Conservation (phyloP, 2,797 vertebrate genomes). For the Sebastes iracundus region DNA sequence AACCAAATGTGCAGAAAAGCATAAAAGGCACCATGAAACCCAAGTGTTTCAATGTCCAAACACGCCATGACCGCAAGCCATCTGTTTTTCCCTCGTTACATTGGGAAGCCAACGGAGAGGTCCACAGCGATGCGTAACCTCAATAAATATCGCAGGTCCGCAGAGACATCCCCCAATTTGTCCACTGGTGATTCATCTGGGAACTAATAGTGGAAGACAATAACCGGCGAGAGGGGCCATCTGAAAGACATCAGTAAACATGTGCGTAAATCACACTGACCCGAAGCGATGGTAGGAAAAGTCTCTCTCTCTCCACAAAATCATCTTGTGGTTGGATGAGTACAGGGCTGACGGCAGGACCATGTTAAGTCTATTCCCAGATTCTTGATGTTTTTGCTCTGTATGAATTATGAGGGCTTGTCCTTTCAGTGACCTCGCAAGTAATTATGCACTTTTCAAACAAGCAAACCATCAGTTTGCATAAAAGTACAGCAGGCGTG, state of each 20-base stretch:
- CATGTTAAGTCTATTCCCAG: conserved; percentile 71
- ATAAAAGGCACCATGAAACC: conserved; percentile 80
- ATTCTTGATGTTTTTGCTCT: conserved; percentile 56
- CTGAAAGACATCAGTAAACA: conserved; percentile 85
- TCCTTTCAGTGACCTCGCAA: conserved; percentile 63
- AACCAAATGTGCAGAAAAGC: conserved; percentile 75
- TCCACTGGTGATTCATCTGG: conserved; percentile 81
- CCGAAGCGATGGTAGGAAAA: conserved; percentile 65
- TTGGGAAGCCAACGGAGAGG: conserved; percentile 70
- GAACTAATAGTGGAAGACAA: conserved; percentile 83
- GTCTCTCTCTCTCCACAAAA: conserved; percentile 67
- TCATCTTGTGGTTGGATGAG: conserved; percentile 69
- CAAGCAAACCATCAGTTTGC: conserved; percentile 13
- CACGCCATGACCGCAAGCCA: conserved; percentile 75
- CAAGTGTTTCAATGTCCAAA: conserved; percentile 82
- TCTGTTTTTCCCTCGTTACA: conserved; percentile 79
- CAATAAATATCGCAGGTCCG: conserved; percentile 81
- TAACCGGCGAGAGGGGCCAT: conserved; percentile 73
- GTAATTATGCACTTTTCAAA: conserved; percentile 40
- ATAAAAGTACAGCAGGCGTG: neutral
- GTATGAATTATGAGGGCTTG: conserved; percentile 56
- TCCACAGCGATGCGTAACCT: conserved; percentile 78
- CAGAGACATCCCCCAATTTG: conserved; percentile 75
- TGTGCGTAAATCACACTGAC: conserved; percentile 80
- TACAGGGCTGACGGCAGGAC: conserved; percentile 59